Evolutionary conservation across 2,113 vertebrate species (phyloP), one percentile per base, ranked within the genome.

Genomic region (Lethenteron reissneri): DNA sequence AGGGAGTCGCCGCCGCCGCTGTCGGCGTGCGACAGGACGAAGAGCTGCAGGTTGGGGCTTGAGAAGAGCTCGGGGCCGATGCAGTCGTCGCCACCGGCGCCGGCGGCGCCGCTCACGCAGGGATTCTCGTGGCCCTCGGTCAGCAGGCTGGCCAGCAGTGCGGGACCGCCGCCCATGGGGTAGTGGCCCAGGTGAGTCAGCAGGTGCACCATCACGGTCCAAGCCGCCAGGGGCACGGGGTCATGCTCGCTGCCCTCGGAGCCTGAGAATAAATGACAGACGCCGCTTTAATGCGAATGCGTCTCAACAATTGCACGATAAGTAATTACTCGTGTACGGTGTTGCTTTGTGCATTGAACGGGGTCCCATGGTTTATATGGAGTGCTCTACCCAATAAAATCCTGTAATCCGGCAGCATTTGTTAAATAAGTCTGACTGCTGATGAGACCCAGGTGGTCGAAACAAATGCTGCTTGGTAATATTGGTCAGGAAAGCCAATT

Each of bases 111-210:
- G 79, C 92, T 88, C 75, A 86, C 88, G 79, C 87, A 95, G 0
- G 90, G 88, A 78, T 99, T 99, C 81, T 99, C 94, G 0, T 95
- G 90, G 80, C 90, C 95, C 81, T 99, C 94, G 79, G 88, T 96
- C 74, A 99, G 85, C 83, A 95, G 92, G 78, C 90, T 96, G 70
- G 91, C 95, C 71, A 97, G 82, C 80, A 94, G 95, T 58, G 94
- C 91, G 10, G 94, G 92, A 57, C 92, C 94, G 74, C 94, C 92
- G 0, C 87, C 90, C 88, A 95, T 92, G 12, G 94, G 94, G 79
- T 95, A 99, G 82, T 99, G 94, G 71, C 88, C 90, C 73, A 99
- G 81, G 78, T 95, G 91, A 79, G 97, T 97, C 76, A 99, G 88
- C 74, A 99, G 82, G 78, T 99, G 94, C 11, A 89, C 90, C 78